A percentile compares a stretch with the other conserved stretches of the same genome.
These are phyloP conservation scores for Rhynchophorus ferrugineus DNA, from an alignment of 1,140 invertebrate genomes.

Conservation along the genomic window DNA sequence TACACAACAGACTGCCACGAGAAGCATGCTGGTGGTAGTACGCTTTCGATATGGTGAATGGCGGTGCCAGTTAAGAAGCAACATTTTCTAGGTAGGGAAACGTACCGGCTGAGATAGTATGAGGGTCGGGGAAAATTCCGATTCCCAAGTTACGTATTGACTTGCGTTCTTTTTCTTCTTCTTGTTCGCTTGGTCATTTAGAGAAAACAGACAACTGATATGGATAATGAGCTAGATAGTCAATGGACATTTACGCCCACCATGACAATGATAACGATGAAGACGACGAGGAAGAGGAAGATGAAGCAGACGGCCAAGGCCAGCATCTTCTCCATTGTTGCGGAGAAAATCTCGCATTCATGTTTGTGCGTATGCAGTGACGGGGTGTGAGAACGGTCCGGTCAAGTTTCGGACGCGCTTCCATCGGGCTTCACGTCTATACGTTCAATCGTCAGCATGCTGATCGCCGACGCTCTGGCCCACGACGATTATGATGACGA, in stretches of 20 bases:
- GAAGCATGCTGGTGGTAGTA: slow-evolving; percentile 8
- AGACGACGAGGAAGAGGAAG: slow-evolving; percentile 62
- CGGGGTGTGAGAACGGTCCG: too few species aligned
- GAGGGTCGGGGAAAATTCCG: too few species aligned
- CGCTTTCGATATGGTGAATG: not conserved
- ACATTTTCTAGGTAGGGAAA: too few species aligned
- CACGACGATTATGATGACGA: slow-evolving; percentile 68
- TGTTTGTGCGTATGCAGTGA: not conserved
- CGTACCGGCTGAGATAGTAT: too few species aligned
- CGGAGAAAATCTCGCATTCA: not conserved
- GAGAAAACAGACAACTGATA: not conserved
- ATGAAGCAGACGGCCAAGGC: slow-evolving; percentile 71
- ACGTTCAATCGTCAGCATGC: slow-evolving; percentile 17
- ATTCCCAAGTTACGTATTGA: too few species aligned
- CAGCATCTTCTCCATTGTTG: slow-evolving; percentile 47
- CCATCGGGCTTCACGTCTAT: not conserved
- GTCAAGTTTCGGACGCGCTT: slow-evolving; percentile 1
- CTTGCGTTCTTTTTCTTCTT: too few species aligned
- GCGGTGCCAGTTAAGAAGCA: not conserved
- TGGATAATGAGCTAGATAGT: not conserved
- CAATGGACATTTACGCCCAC: slow-evolving; percentile 42
- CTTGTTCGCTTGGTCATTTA: not conserved
- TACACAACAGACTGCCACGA: slow-evolving; percentile 19
- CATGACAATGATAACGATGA: slow-evolving; percentile 69
- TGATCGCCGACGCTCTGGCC: slow-evolving; percentile 55